These are phyloP conservation scores for Pseudopodoces humilis DNA, from an alignment of 2,113 vertebrate species.

Conservation along the genomic window DNA sequence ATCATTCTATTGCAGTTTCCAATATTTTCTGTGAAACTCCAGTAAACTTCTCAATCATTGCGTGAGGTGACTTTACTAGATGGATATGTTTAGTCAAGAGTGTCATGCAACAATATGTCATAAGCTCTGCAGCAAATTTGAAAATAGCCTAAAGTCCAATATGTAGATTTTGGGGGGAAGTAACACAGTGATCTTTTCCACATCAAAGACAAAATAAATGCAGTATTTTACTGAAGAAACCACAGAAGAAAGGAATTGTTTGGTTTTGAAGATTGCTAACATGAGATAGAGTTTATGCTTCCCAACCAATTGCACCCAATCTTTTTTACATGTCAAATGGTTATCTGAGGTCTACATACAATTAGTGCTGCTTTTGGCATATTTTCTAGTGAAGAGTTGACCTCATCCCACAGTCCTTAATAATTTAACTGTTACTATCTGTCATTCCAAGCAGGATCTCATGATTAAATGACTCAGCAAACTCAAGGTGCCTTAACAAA, in stretches of 20 bases:
- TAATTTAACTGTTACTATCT: not conserved
- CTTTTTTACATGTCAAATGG: not conserved
- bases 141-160: not conserved
- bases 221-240: not conserved
- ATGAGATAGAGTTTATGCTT: not conserved
- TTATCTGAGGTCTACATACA: not conserved
- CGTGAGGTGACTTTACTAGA: not conserved
- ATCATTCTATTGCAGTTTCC: not conserved
- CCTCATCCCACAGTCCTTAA: not conserved
- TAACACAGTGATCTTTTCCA: not conserved
- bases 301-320: not conserved
- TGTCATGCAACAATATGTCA: not conserved
- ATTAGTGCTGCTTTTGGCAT: not conserved
- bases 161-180: not conserved
- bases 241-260: not conserved
- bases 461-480: not conserved
- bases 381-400: not conserved
- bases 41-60: not conserved
- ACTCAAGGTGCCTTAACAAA: not conserved
- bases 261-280: not conserved
- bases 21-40: not conserved
- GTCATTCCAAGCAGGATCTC: not conserved
- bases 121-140: not conserved
- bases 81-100: not conserved
- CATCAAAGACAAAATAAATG: not conserved